phyloP scores from a whole-genome alignment of 2,797 vertebrate genomes.

The Eospalax fontanierii region DNA sequence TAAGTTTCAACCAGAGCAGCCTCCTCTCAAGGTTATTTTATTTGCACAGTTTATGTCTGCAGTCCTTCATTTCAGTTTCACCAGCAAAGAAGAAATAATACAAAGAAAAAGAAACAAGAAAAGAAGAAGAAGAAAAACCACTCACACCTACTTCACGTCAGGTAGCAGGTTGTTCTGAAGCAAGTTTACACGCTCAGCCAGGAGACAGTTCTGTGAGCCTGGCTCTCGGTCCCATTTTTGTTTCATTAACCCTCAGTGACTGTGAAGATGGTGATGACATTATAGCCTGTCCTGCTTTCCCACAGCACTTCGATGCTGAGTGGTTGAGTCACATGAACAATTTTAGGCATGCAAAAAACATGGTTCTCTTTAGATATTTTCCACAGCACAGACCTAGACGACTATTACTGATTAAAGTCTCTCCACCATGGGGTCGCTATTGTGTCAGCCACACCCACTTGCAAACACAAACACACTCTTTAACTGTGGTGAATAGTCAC shows the following conservation, averaged over 20 bases:
- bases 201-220: neutral
- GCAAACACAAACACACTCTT: neutral
- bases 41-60: slow-evolving; percentile 80
- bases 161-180: neutral
- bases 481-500: neutral
- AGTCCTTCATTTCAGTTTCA: slow-evolving; percentile 77
- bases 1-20: slow-evolving; percentile 90
- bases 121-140: neutral
- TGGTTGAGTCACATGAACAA: neutral
- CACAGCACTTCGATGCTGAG: neutral
- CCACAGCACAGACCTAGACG: neutral
- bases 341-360: neutral
- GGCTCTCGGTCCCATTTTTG: neutral
- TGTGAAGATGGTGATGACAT: neutral
- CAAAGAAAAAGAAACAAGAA: neutral
- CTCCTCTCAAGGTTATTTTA: slow-evolving; percentile 91
- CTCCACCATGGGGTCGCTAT: neutral
- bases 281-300: neutral
- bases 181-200: neutral
- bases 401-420: neutral
- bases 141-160: neutral
- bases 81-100: slow-evolving; percentile 52
- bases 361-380: neutral
- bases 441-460: neutral
- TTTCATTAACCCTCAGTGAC: slow-evolving; percentile 40